A percentile compares a stretch with the other conserved stretches of the same genome.
These are phyloP conservation scores for Lemur catta DNA, from an alignment of 2,797 vertebrate genomes.

Conservation along the genomic window DNA sequence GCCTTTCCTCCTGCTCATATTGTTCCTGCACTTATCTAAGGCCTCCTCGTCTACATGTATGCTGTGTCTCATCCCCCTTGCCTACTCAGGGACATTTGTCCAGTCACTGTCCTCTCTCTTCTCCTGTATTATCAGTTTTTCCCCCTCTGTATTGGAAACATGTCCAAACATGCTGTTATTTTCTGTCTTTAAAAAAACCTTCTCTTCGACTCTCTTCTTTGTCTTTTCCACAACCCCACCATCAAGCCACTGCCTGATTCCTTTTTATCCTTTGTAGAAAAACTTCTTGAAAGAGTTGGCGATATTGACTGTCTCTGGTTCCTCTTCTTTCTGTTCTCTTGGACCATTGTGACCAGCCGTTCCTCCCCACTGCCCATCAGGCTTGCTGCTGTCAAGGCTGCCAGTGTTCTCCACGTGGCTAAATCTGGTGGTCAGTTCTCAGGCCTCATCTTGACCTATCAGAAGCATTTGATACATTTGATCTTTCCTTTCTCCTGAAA, in stretches of 20 bases:
- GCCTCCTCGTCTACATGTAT: background rate
- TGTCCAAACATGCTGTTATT: background rate
- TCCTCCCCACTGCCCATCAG: background rate
- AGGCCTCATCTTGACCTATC: background rate
- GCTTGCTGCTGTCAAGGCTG: background rate
- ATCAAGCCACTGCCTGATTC: background rate
- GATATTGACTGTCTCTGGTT: background rate
- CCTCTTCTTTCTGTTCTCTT: background rate
- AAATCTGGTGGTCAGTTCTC: background rate
- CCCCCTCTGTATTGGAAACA: background rate
- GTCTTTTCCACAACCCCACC: background rate
- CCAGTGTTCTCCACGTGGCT: background rate
- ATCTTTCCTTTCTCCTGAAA: background rate
- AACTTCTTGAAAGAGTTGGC: background rate
- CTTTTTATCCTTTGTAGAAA: background rate
- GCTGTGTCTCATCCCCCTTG: background rate
- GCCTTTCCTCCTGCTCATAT: background rate
- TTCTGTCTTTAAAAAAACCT: background rate
- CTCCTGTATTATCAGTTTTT: background rate
- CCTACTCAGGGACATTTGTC: background rate
- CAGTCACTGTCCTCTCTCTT: background rate
- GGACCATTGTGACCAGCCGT: background rate
- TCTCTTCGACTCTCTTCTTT: background rate
- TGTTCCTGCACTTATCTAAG: background rate
- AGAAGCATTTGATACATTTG: background rate